Base-by-base conservation (phyloP, 2,797 vertebrate species). In the Acrossocheilus fasciatus region DNA sequence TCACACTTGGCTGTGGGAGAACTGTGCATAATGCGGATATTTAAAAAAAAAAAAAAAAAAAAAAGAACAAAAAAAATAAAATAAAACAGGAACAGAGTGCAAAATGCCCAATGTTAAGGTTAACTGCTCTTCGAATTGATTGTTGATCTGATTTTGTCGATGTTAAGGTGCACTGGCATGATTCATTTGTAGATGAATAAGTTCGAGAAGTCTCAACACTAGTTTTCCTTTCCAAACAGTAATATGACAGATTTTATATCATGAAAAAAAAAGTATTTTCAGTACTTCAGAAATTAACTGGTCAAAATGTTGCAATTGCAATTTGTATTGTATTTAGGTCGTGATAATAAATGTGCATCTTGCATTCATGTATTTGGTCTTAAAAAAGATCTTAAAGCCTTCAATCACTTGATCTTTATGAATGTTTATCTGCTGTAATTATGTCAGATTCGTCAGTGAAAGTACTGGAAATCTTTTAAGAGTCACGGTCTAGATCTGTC, bases 1-100 rank as follows among this genome's bases (percentile, higher is more conserved):
- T 95, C 92, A 93, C 90, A 88, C 91, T 92, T 92, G 91, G 90
- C 82, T 66, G 41, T 81, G 88, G 62, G 45, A 47, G 52, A 84
- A 72, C 62, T 82, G 73, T 74, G 59, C n/a, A 76, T 74, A 68
- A 47, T 57, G 15, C 11, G 36, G 72, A 66, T 36, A 86, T 73
- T 57, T 57, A 62, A 62, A 26, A 30, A 15, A 62, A 9, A n/a
- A 17, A 17, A 18, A 17, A 17, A 50, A 50, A 0, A 4, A 15
- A 15, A 4, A 50, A 50, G n/a, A n/a, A n/a, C 0, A 69, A 9
- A 8, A 34, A 30, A 26, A 0, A 54, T 47, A 52, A 39, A 64
- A 70, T 36, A 77, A 57, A 12, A 39, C 11, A 34, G 18, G 6
- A 83, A 54, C 9, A 41, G 20, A 3, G n/a, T 70, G 45, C 6